A percentile compares a stretch with the other conserved stretches of the same genome.
phyloP scores from a whole-genome alignment of 1,140 invertebrate genomes.

The Euwallacea similis region DNA sequence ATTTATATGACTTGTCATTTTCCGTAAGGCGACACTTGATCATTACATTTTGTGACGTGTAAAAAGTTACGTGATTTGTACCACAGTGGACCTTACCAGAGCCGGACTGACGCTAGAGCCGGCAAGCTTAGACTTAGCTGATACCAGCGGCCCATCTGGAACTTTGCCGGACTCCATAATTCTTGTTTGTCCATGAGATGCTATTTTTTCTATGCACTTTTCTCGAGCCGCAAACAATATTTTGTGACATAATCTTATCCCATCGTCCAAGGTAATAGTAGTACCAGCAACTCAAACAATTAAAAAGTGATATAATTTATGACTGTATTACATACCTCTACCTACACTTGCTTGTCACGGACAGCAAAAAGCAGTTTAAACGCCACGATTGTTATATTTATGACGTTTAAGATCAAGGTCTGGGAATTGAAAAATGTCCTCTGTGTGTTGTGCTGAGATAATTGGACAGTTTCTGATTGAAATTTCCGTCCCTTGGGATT shows the following conservation, averaged over 20 bases:
- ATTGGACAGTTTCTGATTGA: constrained; percentile 13
- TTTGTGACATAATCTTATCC: constrained; percentile 29
- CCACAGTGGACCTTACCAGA: too few relatives aligned
- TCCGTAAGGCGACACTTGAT: too few relatives aligned
- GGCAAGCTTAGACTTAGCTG: too few relatives aligned
- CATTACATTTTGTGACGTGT: too few relatives aligned
- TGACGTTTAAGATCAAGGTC: constrained; percentile 36
- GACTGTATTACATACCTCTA: constrained; percentile 30
- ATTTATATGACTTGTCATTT: too few relatives aligned
- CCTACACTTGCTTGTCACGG: constrained; percentile 34
- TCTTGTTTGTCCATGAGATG: too few relatives aligned
- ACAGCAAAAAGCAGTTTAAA: constrained; percentile 26
- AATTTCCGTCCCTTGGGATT: not conserved
- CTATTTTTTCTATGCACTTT: too few relatives aligned
- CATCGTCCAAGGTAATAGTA: constrained; percentile 1
- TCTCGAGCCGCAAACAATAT: not conserved
- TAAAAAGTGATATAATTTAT: constrained; percentile 37
- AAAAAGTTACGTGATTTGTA: too few relatives aligned
- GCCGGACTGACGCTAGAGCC: too few relatives aligned
- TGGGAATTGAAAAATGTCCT: constrained; percentile 29
- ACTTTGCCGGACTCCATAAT: too few relatives aligned
- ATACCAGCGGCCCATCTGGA: too few relatives aligned
- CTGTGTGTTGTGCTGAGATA: not conserved
- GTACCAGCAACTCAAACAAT: constrained; percentile 19
- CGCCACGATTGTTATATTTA: constrained; percentile 36